Evolutionary conservation across 2,888 invertebrate genomes (phyloP).

Genomic region (Luffia ferchaultella): DNA sequence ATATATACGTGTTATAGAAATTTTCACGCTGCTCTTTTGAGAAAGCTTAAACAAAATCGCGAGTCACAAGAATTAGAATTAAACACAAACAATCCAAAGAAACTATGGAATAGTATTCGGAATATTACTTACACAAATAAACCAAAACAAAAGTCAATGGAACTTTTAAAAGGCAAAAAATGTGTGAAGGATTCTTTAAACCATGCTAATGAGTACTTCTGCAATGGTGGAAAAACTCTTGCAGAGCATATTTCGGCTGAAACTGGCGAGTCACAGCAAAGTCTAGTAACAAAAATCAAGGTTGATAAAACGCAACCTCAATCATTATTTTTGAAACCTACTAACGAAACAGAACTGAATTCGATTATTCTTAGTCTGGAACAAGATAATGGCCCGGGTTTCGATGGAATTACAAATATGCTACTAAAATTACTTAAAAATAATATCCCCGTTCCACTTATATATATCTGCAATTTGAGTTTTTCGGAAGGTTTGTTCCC

Average conservation of each 20-base stretch:
- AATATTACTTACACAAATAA: neutral
- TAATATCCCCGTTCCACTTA: neutral
- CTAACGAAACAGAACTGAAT: neutral
- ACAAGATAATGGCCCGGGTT: neutral
- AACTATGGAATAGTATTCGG: neutral
- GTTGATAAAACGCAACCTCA: neutral
- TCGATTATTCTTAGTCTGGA: neutral
- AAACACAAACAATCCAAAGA: neutral
- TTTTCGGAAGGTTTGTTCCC: slow-evolving; percentile 3
- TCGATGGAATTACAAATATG: neutral
- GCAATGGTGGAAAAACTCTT: slow-evolving; percentile 8
- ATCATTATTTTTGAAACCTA: neutral
- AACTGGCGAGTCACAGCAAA: slow-evolving; percentile 1
- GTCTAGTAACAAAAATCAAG: neutral
- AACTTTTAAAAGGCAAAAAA: neutral
- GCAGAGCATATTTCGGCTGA: slow-evolving; percentile 7
- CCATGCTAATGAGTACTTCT: slow-evolving; percentile 10
- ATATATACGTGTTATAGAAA: slow-evolving; percentile 3
- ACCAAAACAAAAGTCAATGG: neutral
- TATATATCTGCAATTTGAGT: slow-evolving; percentile 1
- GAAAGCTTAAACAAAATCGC: neutral
- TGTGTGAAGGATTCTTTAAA: slow-evolving; percentile 4
- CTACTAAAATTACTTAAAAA: neutral
- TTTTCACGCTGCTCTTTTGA: neutral
- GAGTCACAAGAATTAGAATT: neutral